Percentiles rank a stretch among this genome's conserved stretches.
Conservation (phyloP, 2,113 vertebrate genomes). For the Sialia sialis region DNA sequence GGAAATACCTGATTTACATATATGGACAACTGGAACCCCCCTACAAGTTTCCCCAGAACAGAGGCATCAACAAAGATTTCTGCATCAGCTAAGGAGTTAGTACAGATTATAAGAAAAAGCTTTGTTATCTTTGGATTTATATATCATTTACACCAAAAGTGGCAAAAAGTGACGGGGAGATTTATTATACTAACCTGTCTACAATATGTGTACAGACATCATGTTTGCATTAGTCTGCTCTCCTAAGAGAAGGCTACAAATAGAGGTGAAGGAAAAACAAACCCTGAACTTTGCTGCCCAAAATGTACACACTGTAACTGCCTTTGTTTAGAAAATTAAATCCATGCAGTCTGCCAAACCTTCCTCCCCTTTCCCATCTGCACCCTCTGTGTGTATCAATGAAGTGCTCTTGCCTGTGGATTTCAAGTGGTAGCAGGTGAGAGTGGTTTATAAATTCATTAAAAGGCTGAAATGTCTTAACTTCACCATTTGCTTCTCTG, state of each 20-base stretch:
- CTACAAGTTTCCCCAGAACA: not conserved
- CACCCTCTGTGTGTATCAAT: not conserved
- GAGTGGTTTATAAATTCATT: constrained; percentile 9
- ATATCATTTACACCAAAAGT: not conserved
- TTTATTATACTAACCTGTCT: not conserved
- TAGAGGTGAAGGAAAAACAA: not conserved
- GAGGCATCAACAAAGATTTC: not conserved
- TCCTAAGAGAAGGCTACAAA: not conserved
- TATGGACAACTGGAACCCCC: not conserved
- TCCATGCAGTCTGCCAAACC: not conserved
- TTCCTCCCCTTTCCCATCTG: not conserved
- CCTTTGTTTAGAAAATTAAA: not conserved
- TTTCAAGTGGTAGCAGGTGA: constrained; percentile 40
- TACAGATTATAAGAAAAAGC: not conserved
- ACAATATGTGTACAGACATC: not conserved
- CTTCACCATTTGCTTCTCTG: constrained; percentile 9
- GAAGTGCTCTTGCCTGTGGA: not conserved
- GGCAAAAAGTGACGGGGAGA: not conserved
- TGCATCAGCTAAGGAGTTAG: not conserved
- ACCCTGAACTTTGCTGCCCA: not conserved
- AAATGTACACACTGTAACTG: not conserved
- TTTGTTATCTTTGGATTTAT: not conserved
- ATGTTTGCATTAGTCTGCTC: not conserved
- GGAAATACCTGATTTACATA: not conserved
- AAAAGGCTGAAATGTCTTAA: constrained; percentile 6